Evolutionary conservation across 1,140 invertebrate species (phyloP), one percentile per base, ranked within the genome.

Genomic region (Araneus ventricosus): DNA sequence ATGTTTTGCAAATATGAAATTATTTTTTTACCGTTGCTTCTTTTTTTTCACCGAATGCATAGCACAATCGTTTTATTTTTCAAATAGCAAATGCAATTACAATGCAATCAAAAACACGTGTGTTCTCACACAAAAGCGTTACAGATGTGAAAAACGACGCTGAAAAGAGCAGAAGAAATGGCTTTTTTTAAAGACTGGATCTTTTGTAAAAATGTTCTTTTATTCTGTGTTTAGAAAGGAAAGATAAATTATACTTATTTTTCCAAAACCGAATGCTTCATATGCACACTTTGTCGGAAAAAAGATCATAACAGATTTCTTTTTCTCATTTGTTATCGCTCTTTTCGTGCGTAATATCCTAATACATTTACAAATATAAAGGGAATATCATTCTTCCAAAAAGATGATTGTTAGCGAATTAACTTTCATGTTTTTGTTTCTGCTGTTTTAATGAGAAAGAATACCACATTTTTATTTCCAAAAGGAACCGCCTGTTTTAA

Each of bases 41-140:
- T n/a, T 6, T 63, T 63, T 63, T 63, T n/a, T 63, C 30, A 75
- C 0, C 27, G 22, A 75, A 14, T 4, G 14, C 30, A 34, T 75
- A 20, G 37, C 10, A 34, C 34, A 75, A 75, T 75, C 0, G 70
- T 75, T 75, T 75, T 75, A 75, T 37, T 75, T 75, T 75, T 34
- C 30, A 14, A 20, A 20, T 20, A 30, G 20, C 24, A 75, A 75
- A 75, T 37, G 17, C 41, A 82, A 82, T 82, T 82, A 82, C 80
- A 82, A 45, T 45, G 80, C 41, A 45, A 82, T 82, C 80, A 82
- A 14, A 82, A 82, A 82, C 80, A 82, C 41, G 27, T 82, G 80
- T 4, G 39, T 45, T 82, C 30, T 52, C 22, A 52, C 41, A 82
- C 80, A 82, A 82, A 52, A 24, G 39, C 8, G 20, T 45, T 45